Percentiles rank a stretch among this genome's conserved stretches.
phyloP scores from a whole-genome alignment of 2,888 invertebrate species.

The Lymantria dispar region DNA sequence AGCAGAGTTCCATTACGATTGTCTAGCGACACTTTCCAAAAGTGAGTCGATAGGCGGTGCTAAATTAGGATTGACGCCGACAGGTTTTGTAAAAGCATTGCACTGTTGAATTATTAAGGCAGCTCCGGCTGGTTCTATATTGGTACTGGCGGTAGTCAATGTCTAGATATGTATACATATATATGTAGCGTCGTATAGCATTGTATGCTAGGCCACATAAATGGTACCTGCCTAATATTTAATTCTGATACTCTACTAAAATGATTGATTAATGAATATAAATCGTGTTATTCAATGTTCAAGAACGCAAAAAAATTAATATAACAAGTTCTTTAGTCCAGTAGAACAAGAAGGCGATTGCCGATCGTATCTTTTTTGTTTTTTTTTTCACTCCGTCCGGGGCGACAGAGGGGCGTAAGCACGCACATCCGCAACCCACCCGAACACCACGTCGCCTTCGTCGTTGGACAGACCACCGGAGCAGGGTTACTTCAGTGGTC shows the following conservation, averaged over 20 bases:
- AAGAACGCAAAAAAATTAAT: too few species aligned
- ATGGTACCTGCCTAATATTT: constrained; percentile 69
- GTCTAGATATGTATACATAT: constrained; percentile 52
- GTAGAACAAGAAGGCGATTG: too few species aligned
- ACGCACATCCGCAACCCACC: too few species aligned
- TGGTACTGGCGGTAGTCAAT: constrained; percentile 60
- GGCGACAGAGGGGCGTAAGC: too few species aligned
- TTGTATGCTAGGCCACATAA: constrained; percentile 45
- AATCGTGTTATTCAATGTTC: constrained; percentile 29
- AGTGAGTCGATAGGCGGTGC: constrained; percentile 72
- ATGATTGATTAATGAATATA: constrained; percentile 63
- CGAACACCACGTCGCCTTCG: too few species aligned
- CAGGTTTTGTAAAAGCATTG: constrained; percentile 83
- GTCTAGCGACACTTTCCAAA: constrained; percentile 76
- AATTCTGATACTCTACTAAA: constrained; percentile 77
- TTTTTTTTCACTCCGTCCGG: too few species aligned
- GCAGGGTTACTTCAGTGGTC: too few species aligned
- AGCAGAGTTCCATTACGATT: constrained; percentile 76
- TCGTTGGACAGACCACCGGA: too few species aligned
- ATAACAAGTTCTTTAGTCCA: too few species aligned
- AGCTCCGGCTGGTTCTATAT: constrained; percentile 74
- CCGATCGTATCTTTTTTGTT: too few species aligned
- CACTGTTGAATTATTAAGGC: constrained; percentile 82
- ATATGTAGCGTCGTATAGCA: background rate
- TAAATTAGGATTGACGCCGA: constrained; percentile 81